Percentiles rank a stretch among this genome's conserved stretches.
Conservation (phyloP, 2,797 vertebrate species). For the Xiphorhynchus erythropygius region DNA sequence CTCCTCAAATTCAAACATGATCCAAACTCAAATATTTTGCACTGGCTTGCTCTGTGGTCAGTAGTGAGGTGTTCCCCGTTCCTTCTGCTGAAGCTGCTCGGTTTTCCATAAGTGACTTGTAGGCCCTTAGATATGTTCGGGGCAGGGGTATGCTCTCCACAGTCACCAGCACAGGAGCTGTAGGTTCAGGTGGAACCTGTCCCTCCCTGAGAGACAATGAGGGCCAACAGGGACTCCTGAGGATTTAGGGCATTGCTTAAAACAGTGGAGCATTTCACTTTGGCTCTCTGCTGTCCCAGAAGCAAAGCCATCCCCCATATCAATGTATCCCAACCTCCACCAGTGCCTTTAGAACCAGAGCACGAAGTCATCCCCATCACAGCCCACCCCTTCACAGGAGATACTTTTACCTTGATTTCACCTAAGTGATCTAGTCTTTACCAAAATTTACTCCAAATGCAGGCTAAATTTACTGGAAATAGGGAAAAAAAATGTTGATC, state of each 20-base stretch:
- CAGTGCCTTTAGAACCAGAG: not conserved
- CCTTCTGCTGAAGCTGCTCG: not conserved
- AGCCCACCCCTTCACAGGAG: accelerated
- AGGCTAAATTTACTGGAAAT: not conserved
- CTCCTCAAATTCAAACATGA: not conserved
- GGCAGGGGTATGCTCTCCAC: not conserved
- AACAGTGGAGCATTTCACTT: not conserved
- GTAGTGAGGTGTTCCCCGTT: not conserved
- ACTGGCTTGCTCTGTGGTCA: not conserved
- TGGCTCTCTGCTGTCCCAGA: not conserved
- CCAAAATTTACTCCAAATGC: not conserved
- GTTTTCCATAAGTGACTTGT: not conserved
- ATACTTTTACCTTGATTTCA: not conserved
- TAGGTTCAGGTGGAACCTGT: not conserved
- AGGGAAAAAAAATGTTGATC: not conserved
- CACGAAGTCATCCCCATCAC: not conserved
- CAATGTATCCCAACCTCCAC: not conserved
- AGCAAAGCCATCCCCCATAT: not conserved
- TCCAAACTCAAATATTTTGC: not conserved
- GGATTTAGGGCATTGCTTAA: not conserved
- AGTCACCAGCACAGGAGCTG: not conserved
- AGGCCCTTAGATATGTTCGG: accelerated
- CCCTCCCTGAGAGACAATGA: not conserved
- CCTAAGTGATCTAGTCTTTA: not conserved
- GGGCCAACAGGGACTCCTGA: not conserved